Percentiles rank a stretch among this genome's conserved stretches.
These are phyloP conservation scores for Micromesistius poutassou DNA, from an alignment of 2,797 vertebrate species.

Conservation along the genomic window DNA sequence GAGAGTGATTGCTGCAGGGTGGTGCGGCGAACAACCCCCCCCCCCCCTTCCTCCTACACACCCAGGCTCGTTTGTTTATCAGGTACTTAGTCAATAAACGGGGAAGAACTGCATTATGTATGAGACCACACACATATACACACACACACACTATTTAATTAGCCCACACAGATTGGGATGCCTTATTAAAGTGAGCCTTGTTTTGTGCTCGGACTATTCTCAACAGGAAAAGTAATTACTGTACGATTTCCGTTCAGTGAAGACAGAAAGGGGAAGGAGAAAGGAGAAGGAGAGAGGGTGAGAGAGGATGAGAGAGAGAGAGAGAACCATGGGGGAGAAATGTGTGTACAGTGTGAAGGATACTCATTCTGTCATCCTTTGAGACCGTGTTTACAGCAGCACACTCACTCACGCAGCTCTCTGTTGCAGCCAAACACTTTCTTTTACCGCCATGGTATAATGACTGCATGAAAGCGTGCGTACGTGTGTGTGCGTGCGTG, in stretches of 20 bases:
- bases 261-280: conserved; percentile 17
- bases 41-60: conserved; percentile 12
- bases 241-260: conserved; percentile 55
- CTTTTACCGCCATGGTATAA: conserved; percentile 42
- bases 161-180: conserved; percentile 58
- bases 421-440: conserved; percentile 32
- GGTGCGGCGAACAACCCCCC: conserved; percentile 32
- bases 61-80: conserved; percentile 56
- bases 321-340: conserved; percentile 31
- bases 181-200: conserved; percentile 58
- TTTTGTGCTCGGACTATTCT: conserved; percentile 58
- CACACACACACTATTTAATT: conserved; percentile 52
- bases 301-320: conserved; percentile 12
- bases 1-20: conserved; percentile 26
- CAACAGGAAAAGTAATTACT: conserved; percentile 62
- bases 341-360: conserved; percentile 38
- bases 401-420: conserved; percentile 25
- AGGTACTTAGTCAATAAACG: conserved; percentile 61
- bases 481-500: background rate
- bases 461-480: conserved; percentile 40
- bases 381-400: conserved; percentile 26
- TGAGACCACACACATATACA: conserved; percentile 35
- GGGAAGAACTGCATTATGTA: conserved; percentile 59
- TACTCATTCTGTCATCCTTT: conserved; percentile 24
- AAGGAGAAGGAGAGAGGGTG: background rate